Evolutionary conservation across 2,113 vertebrate species (phyloP).

Genomic region (Aspidoscelis tigris): DNA sequence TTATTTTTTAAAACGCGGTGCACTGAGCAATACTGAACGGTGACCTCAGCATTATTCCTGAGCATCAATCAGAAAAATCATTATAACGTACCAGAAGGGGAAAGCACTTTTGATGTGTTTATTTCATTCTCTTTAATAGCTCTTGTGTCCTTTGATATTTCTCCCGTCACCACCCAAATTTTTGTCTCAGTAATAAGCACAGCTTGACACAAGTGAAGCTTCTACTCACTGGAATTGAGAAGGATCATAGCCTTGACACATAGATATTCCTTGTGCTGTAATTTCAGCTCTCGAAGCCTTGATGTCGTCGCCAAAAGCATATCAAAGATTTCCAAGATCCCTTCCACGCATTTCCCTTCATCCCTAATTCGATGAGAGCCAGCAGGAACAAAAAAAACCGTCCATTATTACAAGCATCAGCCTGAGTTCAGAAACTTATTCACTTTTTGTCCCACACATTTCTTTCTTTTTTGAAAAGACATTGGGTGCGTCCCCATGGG

Average conservation of each 20-base stretch:
- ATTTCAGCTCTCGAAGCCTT: constrained; percentile 92
- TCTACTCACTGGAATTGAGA: constrained; percentile 95
- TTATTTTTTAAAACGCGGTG: neutral
- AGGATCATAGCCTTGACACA: constrained; percentile 99
- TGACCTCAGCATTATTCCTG: constrained; percentile 16
- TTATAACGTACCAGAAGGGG: neutral
- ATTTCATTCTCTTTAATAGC: neutral
- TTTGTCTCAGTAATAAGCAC: constrained; percentile 13
- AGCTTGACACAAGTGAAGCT: constrained; percentile 6
- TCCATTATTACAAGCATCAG: neutral
- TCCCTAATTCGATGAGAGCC: constrained; percentile 81
- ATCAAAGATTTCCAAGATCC: constrained; percentile 98
- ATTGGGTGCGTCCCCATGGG: too few species aligned
- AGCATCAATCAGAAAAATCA: constrained; percentile 16
- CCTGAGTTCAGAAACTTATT: neutral
- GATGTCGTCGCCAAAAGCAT: constrained; percentile 95
- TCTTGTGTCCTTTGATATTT: constrained; percentile 24
- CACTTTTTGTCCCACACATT: neutral
- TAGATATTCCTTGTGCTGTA: constrained; percentile 95
- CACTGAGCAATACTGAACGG: neutral
- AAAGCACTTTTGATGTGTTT: constrained; percentile 28
- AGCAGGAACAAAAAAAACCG: constrained; percentile 38
- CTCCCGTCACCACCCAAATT: constrained; percentile 8
- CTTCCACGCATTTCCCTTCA: constrained; percentile 95
- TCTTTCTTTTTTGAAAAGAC: neutral